Percentiles rank a stretch among this genome's conserved stretches.
These are phyloP conservation scores for Pristionchus arcanus DNA, from an alignment of 2,888 invertebrate species.

Conservation along the genomic window DNA sequence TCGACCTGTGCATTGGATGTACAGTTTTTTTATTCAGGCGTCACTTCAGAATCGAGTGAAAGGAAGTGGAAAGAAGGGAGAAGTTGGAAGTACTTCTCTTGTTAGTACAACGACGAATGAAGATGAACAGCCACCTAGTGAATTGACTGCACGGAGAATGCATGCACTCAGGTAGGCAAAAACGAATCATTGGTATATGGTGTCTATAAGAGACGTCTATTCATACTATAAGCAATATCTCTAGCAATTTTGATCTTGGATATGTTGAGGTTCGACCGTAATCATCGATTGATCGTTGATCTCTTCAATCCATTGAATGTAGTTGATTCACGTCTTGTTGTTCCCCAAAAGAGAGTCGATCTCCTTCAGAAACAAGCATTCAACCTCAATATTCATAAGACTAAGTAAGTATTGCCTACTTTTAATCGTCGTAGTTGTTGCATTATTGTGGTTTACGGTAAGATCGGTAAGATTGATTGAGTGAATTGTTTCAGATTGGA, in stretches of 20 bases:
- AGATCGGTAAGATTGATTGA: not conserved
- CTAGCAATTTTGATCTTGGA: not conserved
- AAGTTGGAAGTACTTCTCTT: constrained; percentile 32
- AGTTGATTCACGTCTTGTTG: constrained; percentile 55
- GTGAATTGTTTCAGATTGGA: constrained; percentile 45
- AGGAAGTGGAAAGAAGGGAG: constrained; percentile 49
- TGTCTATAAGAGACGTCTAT: not conserved
- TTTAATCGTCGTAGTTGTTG: not conserved
- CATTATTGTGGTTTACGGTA: too few relatives aligned
- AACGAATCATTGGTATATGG: too few relatives aligned
- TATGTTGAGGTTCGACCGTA: constrained; percentile 50
- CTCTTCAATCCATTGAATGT: constrained; percentile 54
- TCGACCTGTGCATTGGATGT: not conserved
- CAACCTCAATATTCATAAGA: constrained; percentile 49
- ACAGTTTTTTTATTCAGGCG: constrained; percentile 24
- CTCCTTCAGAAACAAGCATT: constrained; percentile 54
- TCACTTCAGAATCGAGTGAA: constrained; percentile 55
- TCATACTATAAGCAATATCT: not conserved
- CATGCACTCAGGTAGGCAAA: constrained; percentile 52
- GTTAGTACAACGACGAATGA: constrained; percentile 48
- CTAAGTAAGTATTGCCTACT: constrained; percentile 4
- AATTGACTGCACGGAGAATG: constrained; percentile 53
- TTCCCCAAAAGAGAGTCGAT: constrained; percentile 56
- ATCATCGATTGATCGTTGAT: constrained; percentile 54
- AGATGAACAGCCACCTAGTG: constrained; percentile 54